These are phyloP conservation scores for Cylindroiulus punctatus DNA, from an alignment of 2,888 invertebrate genomes.

Conservation along the genomic window DNA sequence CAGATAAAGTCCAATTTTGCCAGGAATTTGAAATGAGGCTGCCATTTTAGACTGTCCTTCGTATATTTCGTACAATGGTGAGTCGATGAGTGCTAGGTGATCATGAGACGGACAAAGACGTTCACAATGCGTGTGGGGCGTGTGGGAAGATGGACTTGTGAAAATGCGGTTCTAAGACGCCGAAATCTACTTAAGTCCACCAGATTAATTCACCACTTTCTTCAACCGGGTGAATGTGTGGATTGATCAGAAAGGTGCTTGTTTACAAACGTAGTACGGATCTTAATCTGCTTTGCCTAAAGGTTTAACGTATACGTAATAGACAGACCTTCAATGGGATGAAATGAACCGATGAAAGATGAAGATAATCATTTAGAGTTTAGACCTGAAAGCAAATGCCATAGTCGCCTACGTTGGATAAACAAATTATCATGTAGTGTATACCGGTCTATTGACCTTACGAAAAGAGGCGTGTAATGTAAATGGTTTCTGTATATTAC, in stretches of 20 bases:
- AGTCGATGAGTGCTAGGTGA: background rate
- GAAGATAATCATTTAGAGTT: too few species aligned
- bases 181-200: background rate
- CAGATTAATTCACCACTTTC: conserved; percentile 15
- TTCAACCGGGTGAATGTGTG: background rate
- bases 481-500: too few species aligned
- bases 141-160: background rate
- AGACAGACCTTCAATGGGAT: background rate
- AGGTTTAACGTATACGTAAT: background rate
- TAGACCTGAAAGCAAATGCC: too few species aligned
- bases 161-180: background rate
- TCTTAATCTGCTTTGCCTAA: conserved; percentile 16
- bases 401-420: too few species aligned
- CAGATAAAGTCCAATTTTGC: background rate
- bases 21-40: background rate
- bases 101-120: background rate
- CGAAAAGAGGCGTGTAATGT: too few species aligned
- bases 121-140: background rate
- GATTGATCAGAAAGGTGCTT: background rate
- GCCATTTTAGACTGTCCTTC: background rate
- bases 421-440: too few species aligned
- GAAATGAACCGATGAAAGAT: background rate
- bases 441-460: too few species aligned
- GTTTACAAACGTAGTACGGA: background rate
- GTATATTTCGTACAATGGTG: background rate